Base-by-base conservation (phyloP, 2,888 invertebrate genomes). In the Plagodis pulveraria region DNA sequence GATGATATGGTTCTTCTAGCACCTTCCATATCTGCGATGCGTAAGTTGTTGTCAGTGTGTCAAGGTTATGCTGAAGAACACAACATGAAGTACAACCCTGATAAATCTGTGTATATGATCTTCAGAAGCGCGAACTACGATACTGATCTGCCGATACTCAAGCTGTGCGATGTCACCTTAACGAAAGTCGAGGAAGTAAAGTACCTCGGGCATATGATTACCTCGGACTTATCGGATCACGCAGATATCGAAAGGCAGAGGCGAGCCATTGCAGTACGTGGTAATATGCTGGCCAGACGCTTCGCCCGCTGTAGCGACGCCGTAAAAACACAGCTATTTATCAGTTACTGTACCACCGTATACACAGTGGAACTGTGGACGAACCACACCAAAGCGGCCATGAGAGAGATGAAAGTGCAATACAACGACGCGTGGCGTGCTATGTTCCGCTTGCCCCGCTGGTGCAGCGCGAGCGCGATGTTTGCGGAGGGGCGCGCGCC, bases 1-100 rank as follows among this genome's bases (percentile, higher is more conserved):
- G 38, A 38, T 9, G 38, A 38, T 9, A 38, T 38, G 38, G 38
- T 38, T 6, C 38, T 38, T 6, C 9, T 38, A 9, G 38, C 9
- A 38, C 38, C 38, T 38, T 22, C 22, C 22, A 22, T 41, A 41
- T 41, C 41, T n/a, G 41, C 41, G 41, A 41, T 41, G 41, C 41
- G 41, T 5, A 41, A 22, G 22, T 22, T 41, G 8, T n/a, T 41
- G 10, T 6, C 41, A n/a, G n/a, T 41, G 6, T 41, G 41, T 41
- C 5, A 41, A 9, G 41, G 22, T 22, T 22, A 22, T 22, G 22
- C 22, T 1, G 22, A 22, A 22, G 22, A 22, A 22, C 22, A 22
- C 22, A 22, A 22, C 22, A 22, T 22, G 22, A 22, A 22, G 22
- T 22, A 22, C 22, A 22, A 22, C 22, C 22, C 22, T 22, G 22